These are phyloP conservation scores for Anthoscopus minutus DNA, from an alignment of 2,113 vertebrate genomes.

Conservation along the genomic window DNA sequence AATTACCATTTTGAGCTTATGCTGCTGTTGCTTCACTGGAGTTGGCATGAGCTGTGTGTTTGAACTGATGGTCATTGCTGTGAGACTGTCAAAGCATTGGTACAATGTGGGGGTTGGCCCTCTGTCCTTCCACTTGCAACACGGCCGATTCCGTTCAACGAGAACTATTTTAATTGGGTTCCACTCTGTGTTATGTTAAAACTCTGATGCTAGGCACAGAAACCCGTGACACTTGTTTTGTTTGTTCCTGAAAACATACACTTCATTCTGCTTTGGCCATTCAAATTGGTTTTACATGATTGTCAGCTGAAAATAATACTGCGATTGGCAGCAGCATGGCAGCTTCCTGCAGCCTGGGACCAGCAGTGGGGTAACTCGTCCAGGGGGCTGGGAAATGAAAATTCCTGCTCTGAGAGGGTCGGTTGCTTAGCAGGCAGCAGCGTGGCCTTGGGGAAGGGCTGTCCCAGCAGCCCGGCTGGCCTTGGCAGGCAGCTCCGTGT, in stretches of 20 bases:
- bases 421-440: conserved; percentile 55
- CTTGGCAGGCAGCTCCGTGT: conserved; percentile 46
- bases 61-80: background rate
- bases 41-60: background rate
- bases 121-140: background rate
- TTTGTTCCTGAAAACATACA: conserved; percentile 27
- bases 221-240: background rate
- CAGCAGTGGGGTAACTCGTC: conserved; percentile 60
- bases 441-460: background rate
- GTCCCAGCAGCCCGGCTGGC: background rate
- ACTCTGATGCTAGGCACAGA: background rate
- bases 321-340: conserved; percentile 4
- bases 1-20: background rate
- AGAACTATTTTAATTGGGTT: conserved; percentile 2
- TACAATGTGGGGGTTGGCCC: background rate
- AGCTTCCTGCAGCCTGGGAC: conserved; percentile 45
- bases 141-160: background rate
- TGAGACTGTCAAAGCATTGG: background rate
- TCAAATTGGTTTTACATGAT: background rate
- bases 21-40: background rate
- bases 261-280: conserved; percentile 29
- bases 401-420: conserved; percentile 64
- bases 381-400: conserved; percentile 51
- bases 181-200: background rate
- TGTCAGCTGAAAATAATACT: background rate